These are phyloP conservation scores for Eurystomus gularis DNA, from an alignment of 2,113 vertebrate genomes.

Conservation along the genomic window DNA sequence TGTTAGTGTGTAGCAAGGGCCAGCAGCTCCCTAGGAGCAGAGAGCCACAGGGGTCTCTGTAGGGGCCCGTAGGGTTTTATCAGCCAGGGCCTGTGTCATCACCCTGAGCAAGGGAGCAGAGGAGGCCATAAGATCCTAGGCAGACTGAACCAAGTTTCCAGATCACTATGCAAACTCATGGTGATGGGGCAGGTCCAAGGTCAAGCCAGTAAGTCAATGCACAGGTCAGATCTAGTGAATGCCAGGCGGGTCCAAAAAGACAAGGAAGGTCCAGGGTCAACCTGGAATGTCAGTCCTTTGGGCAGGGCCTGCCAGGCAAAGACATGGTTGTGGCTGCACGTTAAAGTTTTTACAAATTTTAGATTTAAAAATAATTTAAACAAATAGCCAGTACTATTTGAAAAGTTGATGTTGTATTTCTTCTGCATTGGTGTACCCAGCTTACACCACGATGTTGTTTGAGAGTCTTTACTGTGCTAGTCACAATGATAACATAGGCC, in stretches of 20 bases:
- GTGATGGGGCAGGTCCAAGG: neutral
- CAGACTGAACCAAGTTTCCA: neutral
- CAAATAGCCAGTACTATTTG: neutral
- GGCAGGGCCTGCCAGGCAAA: neutral
- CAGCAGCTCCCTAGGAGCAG: neutral
- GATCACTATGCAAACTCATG: neutral
- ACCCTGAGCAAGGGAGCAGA: neutral
- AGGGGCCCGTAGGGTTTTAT: neutral
- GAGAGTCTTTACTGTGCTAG: neutral
- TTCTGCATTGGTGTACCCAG: neutral
- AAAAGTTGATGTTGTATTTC: neutral
- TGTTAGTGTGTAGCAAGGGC: neutral
- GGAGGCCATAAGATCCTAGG: neutral
- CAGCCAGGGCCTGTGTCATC: neutral
- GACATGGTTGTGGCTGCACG: neutral
- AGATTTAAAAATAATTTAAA: neutral
- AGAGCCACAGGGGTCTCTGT: neutral
- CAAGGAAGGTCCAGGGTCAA: neutral
- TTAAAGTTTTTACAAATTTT: neutral
- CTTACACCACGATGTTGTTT: neutral
- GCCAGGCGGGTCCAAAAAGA: neutral
- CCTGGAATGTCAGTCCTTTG: neutral
- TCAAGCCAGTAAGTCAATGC: neutral
- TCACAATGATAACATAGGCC: neutral
- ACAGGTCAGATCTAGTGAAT: neutral